A percentile compares a stretch with the other conserved stretches of the same genome.
Conservation (phyloP, 1,140 invertebrate genomes). For the Papilio xuthus region DNA sequence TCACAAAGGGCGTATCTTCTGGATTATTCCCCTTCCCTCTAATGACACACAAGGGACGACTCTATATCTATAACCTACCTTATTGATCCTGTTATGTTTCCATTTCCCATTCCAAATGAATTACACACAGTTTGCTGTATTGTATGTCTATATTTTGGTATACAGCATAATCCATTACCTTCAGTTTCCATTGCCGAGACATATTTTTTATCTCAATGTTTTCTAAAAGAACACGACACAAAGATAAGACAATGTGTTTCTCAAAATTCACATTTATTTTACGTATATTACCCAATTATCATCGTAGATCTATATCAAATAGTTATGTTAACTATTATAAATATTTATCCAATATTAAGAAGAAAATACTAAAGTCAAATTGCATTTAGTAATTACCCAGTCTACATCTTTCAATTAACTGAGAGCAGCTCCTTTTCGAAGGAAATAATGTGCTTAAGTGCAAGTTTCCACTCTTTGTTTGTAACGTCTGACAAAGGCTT, state of each 20-base stretch:
- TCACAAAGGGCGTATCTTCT: constrained; percentile 20
- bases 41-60: constrained; percentile 16
- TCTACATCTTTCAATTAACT: constrained; percentile 24
- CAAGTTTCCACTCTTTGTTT: constrained; percentile 19
- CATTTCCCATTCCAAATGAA: background rate
- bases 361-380: background rate
- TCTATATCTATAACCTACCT: background rate
- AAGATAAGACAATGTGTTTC: no score
- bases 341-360: background rate
- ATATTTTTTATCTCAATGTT: no score
- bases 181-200: no score
- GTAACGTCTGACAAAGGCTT: constrained; percentile 19
- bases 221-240: no score
- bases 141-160: background rate
- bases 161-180: no score
- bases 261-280: no score
- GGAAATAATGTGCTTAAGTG: constrained; percentile 24
- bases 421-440: constrained; percentile 4
- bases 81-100: background rate
- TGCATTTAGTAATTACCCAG: background rate
- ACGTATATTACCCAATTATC: no score
- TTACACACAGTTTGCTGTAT: background rate
- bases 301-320: no score
- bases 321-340: no score
- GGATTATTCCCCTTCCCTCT: constrained; percentile 22